A percentile compares a stretch with the other conserved stretches of the same genome.
Conservation (phyloP, 37 sponge, comb jelly and placozoan species). For the Mnemiopsis leidyi region DNA sequence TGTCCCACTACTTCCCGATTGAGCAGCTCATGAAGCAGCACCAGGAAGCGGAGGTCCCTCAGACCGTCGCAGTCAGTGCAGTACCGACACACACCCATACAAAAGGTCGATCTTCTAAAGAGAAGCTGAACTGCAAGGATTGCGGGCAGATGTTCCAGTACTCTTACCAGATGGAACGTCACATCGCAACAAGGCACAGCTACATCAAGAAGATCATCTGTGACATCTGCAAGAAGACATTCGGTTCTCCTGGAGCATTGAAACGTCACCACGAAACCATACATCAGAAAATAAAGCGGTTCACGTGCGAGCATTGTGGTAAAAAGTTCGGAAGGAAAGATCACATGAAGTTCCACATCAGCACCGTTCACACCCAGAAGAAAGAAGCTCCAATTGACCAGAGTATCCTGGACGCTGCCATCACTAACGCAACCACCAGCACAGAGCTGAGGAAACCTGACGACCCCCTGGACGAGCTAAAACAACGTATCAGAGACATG, state of each 20-base stretch:
- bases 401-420: slow-evolving; percentile 37
- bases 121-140: slow-evolving; percentile 57
- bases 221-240: slow-evolving; percentile 64
- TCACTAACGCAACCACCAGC: slow-evolving; percentile 2
- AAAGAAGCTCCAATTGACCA: slow-evolving; percentile 30
- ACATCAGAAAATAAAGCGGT: slow-evolving; percentile 62
- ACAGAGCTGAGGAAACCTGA: slow-evolving; percentile 28
- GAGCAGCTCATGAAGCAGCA: slow-evolving; percentile 46
- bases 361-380: slow-evolving; percentile 55
- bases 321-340: slow-evolving; percentile 64
- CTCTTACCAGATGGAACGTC: slow-evolving; percentile 65
- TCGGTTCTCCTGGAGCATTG: slow-evolving; percentile 56
- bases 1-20: slow-evolving; percentile 52
- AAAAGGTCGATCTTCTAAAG: slow-evolving; percentile 56
- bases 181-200: slow-evolving; percentile 61
- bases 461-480: slow-evolving; percentile 57
- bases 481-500: slow-evolving; percentile 62
- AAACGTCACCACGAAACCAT: slow-evolving; percentile 60
- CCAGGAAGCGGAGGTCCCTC: not conserved
- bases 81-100: slow-evolving; percentile 17
- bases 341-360: slow-evolving; percentile 62
- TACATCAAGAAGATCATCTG: slow-evolving; percentile 66
- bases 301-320: slow-evolving; percentile 59
- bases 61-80: not conserved
- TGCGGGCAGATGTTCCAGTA: slow-evolving; percentile 63